Base-by-base conservation (phyloP, 30 jellyfish, hydroid and myxozoan genomes). In the Rhopilema esculentum region DNA sequence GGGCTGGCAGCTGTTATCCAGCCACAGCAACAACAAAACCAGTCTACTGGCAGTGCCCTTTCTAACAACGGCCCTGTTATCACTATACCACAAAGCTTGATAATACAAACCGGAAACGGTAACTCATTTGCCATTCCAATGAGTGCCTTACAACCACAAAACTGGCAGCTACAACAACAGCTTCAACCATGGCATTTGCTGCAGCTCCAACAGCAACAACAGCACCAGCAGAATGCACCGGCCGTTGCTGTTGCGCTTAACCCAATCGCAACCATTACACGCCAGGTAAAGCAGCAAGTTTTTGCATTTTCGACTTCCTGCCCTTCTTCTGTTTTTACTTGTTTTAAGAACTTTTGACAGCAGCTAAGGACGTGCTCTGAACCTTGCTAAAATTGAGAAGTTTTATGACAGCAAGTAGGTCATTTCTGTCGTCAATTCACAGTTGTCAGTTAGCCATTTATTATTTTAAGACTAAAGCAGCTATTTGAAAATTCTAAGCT, bases 1-100 rank as follows among this genome's bases (percentile, higher is more conserved):
- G 99, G 99, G 19, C 50, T 95, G 28, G 69, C 98, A 2, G 91
- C 99, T 8, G 92, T 95, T 62, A 95, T 95, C 88, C 99, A 95
- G 63, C 50, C 31, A 20, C 97, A 69, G 27, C 90, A 76, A 27
- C 88, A 25, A 12, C 81, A 53, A 27, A 57, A 7, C 8, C 94
- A 86, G 21, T 22, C 66, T 25, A 21, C 67, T 27, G 27, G 64
- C 31, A 28, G 27, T 49, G 40, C 85, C 1, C 79, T 17, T 28
- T 25, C 95, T 2, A 65, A 50, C 12, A 74, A 80, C 49, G 61
- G 76, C 1, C 33, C 88, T 8, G 27, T 79, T 19, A 71, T 81
- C 16, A 85, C 86, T 1, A 32, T 53, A 21, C 96, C 92, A 25
- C 91, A 88, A 17, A 85, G 93, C 69, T 65, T 88, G 17, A 49